Base-by-base conservation (phyloP, 2,113 vertebrate genomes). In the Callospermophilus lateralis region DNA sequence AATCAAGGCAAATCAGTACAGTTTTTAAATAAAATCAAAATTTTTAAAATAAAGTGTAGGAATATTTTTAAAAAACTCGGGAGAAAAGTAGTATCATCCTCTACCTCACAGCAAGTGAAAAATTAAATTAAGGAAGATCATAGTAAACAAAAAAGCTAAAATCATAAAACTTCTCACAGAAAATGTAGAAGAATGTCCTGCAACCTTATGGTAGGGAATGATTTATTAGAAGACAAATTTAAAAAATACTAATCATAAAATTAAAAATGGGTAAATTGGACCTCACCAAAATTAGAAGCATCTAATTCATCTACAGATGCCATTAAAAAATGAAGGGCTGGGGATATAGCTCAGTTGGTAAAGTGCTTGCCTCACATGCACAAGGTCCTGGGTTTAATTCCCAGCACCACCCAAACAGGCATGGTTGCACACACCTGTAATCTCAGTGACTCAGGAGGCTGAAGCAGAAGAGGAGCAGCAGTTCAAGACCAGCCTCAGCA, bases 231-330 rank as follows among this genome's bases (percentile, higher is more conserved):
- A 10, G 85, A 93, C 22, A 91, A 5, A 51, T 51, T 8, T 74
- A 15, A 81, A 90, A 93, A 77, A 42, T 53, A 76, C 39, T 37
- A 92, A 76, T 8, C 39, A 89, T 77, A 92, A 77, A 90, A 39
- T 39, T 92, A 48, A 87, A 90, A 96, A 58, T 72, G 20, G 20
- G 72, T 12, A 88, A 79, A 87, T 2, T 67, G 53, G 24, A 65
- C 30, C 85, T 53, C 65, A 72, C 61, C 34, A 65, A 86, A 93
- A 67, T 32, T 48, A 34, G 42, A 84, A 74, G n/a, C 19, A 24
- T 80, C 76, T 90, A 2, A 51, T 48, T 80, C 48, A 96, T 53
- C 51, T 93, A 83, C 81, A 90, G 65, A 70, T 70, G 8, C 4
- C 55, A 90, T n/a, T 84, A 61, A 76, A 51, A 95, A 86, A 73